A percentile compares a stretch with the other conserved stretches of the same genome.
phyloP scores from a whole-genome alignment of 2,113 vertebrate genomes.

The Potamarius usumacintae region DNA sequence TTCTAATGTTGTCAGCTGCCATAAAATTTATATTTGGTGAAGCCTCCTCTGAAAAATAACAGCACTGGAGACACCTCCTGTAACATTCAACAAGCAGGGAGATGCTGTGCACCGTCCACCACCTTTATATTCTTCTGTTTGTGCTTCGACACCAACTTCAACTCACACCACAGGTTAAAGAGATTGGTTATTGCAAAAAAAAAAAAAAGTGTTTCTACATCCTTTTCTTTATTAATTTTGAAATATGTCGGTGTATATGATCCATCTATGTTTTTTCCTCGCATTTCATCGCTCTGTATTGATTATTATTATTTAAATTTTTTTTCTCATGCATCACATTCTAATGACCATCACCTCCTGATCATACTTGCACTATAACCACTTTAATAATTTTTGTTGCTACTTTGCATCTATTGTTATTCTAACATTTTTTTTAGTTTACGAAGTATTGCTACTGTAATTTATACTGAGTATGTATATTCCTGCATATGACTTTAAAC shows the following conservation, averaged over 20 bases:
- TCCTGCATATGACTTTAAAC: no score
- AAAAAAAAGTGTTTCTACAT: neutral
- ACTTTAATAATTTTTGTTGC: neutral
- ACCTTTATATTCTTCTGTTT: neutral
- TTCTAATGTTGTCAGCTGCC: neutral
- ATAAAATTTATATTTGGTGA: neutral
- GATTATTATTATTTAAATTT: no score
- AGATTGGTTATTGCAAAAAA: no score
- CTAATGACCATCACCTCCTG: neutral
- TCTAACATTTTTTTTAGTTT: no score
- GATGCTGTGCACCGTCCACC: neutral
- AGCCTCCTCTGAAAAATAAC: neutral
- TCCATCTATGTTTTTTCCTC: neutral
- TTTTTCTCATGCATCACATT: neutral
- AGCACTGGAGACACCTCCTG: neutral
- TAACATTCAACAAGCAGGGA: neutral
- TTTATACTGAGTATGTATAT: no score
- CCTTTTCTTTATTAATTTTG: neutral
- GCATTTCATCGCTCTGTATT: no score
- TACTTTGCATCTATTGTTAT: neutral
- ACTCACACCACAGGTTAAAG: neutral
- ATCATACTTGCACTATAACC: neutral
- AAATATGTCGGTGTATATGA: neutral
- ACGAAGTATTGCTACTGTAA: no score
- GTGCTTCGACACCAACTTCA: neutral